Conservation (phyloP, 2,797 vertebrate genomes). For the Coregonus sp. region DNA sequence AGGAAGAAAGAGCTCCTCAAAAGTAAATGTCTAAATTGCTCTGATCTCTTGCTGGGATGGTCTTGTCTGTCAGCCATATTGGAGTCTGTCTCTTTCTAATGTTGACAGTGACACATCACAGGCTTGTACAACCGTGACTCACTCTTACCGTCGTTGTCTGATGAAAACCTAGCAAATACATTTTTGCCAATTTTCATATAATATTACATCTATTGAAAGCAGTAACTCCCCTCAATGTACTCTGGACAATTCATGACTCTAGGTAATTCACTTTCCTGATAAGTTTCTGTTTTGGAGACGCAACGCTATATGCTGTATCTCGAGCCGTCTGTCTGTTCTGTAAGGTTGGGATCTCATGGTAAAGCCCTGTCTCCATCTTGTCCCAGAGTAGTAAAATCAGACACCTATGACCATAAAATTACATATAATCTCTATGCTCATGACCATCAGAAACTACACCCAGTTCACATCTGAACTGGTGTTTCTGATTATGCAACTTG, state of each 20-base stretch:
- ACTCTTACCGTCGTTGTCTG: constrained; percentile 13
- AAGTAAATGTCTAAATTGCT: background rate
- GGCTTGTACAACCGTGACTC: constrained; percentile 42
- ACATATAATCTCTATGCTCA: background rate
- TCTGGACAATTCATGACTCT: too few relatives aligned
- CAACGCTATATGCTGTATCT: constrained; percentile 24
- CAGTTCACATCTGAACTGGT: background rate
- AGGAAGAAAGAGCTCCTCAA: background rate
- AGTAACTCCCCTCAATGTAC: too few relatives aligned
- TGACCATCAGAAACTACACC: background rate
- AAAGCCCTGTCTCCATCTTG: constrained; percentile 7
- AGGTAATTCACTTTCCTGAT: too few relatives aligned
- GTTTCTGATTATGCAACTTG: background rate
- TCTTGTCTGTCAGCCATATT: background rate
- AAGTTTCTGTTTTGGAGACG: too few relatives aligned
- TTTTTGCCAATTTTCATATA: too few relatives aligned
- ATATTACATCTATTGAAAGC: too few relatives aligned
- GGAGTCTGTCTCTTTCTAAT: background rate
- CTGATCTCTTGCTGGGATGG: background rate
- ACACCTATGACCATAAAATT: background rate
- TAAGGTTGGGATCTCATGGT: constrained; percentile 51
- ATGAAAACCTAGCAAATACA: too few relatives aligned
- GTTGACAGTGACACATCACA: background rate
- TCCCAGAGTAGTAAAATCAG: background rate
- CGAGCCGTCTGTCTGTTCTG: constrained; percentile 37